These are phyloP conservation scores for Chromoteleia sp. DNA, from an alignment of 2,888 invertebrate species.

Conservation along the genomic window DNA sequence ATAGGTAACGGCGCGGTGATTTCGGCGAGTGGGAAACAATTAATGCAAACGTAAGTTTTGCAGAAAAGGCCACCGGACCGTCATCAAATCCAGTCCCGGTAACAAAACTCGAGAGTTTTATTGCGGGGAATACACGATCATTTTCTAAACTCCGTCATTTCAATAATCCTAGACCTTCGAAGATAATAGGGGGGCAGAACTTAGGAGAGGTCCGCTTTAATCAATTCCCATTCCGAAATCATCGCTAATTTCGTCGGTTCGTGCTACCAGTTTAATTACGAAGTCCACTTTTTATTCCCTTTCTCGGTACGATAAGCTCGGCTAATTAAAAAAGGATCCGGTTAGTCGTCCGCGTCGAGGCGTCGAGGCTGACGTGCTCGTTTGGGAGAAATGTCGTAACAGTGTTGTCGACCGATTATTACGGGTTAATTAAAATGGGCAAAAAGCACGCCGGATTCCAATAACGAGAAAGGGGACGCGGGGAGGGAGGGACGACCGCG, in stretches of 20 bases:
- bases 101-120: conserved; percentile 26
- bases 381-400: conserved; percentile 60
- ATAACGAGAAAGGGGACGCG: conserved; percentile 58
- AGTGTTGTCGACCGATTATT: conserved; percentile 67
- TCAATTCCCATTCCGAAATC: conserved; percentile 52
- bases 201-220: conserved; percentile 8
- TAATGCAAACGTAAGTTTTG: conserved; percentile 33
- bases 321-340: conserved; percentile 64
- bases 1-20: conserved; percentile 1
- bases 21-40: conserved; percentile 29
- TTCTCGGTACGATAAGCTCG: conserved; percentile 58
- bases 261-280: conserved; percentile 62
- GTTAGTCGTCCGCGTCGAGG: conserved; percentile 32
- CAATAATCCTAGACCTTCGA: conserved; percentile 50
- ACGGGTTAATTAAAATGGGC: conserved; percentile 69
- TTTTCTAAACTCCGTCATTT: conserved; percentile 31
- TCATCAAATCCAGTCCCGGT: conserved; percentile 17
- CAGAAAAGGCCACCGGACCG: conserved; percentile 18
- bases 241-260: conserved; percentile 44
- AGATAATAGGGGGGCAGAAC: conserved; percentile 25
- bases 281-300: conserved; percentile 41
- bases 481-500: conserved; percentile 10
- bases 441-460: conserved; percentile 63
- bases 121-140: conserved; percentile 33
- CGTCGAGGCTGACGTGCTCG: conserved; percentile 45